Evolutionary conservation across 2,888 invertebrate genomes (phyloP).

Genomic region (Ischnus inquisitorius): DNA sequence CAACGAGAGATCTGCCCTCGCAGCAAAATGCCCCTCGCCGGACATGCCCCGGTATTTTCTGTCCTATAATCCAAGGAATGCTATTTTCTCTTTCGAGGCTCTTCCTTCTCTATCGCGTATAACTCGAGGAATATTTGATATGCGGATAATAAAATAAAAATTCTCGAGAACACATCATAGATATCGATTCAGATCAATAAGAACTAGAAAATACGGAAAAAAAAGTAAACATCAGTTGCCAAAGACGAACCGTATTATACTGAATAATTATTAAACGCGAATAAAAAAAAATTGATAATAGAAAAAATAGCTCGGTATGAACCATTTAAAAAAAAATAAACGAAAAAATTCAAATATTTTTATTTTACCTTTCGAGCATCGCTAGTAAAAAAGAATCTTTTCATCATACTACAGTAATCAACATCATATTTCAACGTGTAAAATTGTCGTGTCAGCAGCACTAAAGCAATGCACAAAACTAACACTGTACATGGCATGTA

Average conservation of each 20-base stretch:
- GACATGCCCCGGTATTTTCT: slow-evolving; percentile 58
- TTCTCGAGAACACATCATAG: not conserved
- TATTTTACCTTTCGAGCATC: too few relatives aligned
- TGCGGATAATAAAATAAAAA: not conserved
- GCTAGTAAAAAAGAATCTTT: too few relatives aligned
- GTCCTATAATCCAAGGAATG: slow-evolving; percentile 66
- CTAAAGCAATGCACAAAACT: not conserved
- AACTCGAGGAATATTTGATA: slow-evolving; percentile 26
- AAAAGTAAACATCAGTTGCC: too few relatives aligned
- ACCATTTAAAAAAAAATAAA: too few relatives aligned
- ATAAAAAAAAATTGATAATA: too few relatives aligned
- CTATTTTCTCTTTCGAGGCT: slow-evolving; percentile 42
- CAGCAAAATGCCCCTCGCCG: slow-evolving; percentile 65
- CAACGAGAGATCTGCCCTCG: slow-evolving; percentile 65
- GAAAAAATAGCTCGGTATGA: too few relatives aligned
- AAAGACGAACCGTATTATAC: too few relatives aligned
- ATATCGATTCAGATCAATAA: not conserved
- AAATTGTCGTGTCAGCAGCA: too few relatives aligned
- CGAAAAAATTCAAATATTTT: too few relatives aligned
- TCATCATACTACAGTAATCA: too few relatives aligned
- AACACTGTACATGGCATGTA: not conserved
- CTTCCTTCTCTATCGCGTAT: not conserved
- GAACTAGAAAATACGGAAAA: not conserved
- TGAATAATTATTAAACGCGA: too few relatives aligned
- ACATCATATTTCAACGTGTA: too few relatives aligned